Percentiles rank a stretch among this genome's conserved stretches.
phyloP scores from a whole-genome alignment of 2,888 invertebrate species.

The Penaeus monodon region DNA sequence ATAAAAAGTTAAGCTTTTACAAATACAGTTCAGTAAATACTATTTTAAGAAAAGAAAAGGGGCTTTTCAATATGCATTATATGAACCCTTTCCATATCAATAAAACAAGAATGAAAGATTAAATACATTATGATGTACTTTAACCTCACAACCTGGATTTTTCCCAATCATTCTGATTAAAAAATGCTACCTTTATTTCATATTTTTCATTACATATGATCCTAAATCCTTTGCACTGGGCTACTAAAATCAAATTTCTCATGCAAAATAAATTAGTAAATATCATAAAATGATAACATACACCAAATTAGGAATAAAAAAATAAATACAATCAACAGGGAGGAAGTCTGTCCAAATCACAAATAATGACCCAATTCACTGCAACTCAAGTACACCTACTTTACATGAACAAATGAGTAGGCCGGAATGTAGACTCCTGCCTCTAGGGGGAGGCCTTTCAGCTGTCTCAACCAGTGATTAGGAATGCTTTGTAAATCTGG shows the following conservation, averaged over 20 bases:
- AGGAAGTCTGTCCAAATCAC: background rate
- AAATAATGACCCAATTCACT: background rate
- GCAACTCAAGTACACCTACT: constrained; percentile 3
- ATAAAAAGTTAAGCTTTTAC: no score
- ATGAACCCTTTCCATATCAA: no score
- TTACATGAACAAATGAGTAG: constrained; percentile 1
- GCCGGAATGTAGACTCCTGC: constrained; percentile 18
- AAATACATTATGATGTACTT: no score
- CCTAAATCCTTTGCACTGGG: background rate
- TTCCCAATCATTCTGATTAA: background rate
- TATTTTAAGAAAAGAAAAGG: no score
- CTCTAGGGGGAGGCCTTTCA: background rate
- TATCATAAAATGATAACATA: no score
- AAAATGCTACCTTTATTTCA: background rate
- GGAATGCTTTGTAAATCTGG: constrained; percentile 10
- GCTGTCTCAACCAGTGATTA: constrained; percentile 11
- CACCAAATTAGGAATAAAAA: no score
- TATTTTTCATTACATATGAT: constrained; percentile 4
- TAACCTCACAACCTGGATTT: background rate
- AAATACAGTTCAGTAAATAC: no score
- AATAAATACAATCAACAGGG: background rate
- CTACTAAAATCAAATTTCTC: no score
- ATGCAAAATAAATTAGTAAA: no score
- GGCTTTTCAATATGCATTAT: no score
- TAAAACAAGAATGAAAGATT: no score